Percentiles rank a stretch among this genome's conserved stretches.
phyloP scores from a whole-genome alignment of 2,797 vertebrate species.

The Sparidentex hasta region DNA sequence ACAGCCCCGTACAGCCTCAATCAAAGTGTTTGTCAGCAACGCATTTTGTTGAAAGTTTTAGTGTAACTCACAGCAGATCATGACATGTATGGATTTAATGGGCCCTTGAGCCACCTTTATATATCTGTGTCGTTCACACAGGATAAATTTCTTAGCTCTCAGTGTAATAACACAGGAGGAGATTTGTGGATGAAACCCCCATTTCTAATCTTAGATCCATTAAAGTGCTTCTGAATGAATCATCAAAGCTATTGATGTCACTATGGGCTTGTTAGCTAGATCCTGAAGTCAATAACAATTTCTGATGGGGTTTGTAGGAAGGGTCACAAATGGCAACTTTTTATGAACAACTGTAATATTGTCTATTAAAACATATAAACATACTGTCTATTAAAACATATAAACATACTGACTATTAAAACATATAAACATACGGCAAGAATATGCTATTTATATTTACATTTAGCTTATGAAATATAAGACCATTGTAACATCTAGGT shows the following conservation, averaged over 20 bases:
- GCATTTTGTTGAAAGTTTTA: constrained; percentile 81
- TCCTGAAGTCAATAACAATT: constrained; percentile 74
- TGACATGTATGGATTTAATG: constrained; percentile 83
- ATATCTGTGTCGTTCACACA: constrained; percentile 69
- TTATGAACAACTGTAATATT: constrained; percentile 27
- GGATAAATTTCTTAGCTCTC: constrained; percentile 75
- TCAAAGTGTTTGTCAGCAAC: constrained; percentile 77
- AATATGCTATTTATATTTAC: constrained; percentile 32
- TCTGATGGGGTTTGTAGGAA: constrained; percentile 60
- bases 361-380: constrained; percentile 17
- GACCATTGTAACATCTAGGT: background rate
- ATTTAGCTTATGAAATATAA: constrained; percentile 20
- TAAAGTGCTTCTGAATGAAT: constrained; percentile 79
- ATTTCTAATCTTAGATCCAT: constrained; percentile 81
- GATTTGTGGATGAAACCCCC: constrained; percentile 77
- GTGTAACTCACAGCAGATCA: constrained; percentile 77
- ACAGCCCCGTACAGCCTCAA: constrained; percentile 70
- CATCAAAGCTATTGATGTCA: constrained; percentile 78
- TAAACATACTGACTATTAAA: constrained; percentile 23
- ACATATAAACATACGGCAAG: background rate
- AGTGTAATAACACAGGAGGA: constrained; percentile 75
- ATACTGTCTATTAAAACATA: no score
- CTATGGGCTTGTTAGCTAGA: constrained; percentile 72
- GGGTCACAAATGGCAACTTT: constrained; percentile 48
- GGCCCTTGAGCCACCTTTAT: constrained; percentile 74